Base-by-base conservation (phyloP, 2,888 invertebrate species). In the Parelbella ahira region DNA sequence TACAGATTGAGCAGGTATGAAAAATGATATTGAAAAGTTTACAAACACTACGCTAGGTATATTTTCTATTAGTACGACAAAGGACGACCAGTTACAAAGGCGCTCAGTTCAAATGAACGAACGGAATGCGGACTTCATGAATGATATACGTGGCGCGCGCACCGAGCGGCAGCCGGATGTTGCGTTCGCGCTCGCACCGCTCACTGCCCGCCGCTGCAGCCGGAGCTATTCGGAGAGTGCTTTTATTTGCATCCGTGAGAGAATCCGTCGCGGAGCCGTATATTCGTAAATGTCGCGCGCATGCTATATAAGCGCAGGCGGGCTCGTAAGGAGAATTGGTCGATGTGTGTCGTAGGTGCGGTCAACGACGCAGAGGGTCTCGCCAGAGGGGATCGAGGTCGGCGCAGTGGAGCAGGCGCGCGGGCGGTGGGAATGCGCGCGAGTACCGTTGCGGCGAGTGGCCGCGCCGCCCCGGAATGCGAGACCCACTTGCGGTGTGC, bases 401-500 rank as follows among this genome's bases (percentile, higher is more conserved):
- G 70, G n/a, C n/a, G n/a, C n/a, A 55, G 60, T 61, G 60, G 63
- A 57, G 64, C 51, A 50, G 53, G 65, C 53, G 54, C 50, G 56
- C 51, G 56, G 50, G 59, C 70, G 77, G 78, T 83, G 82, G 78
- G 82, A 83, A 84, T 81, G 84, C 75, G 80, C 76, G 15, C 58
- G 70, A 82, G 84, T 87, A 86, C 87, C 87, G 87, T 86, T 87
- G 79, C 57, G 69, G 61, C 69, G 67, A n/a, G 64, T 64, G 67
- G 61, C 58, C 61, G 58, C 55, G 54, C 51, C 60, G 64, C 68
- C 57, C 60, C 62, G 84, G 87, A 83, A 84, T 86, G 84, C 76
- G 75, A 80, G 81, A 68, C 84, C 80, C 74, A 83, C 78, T 84
- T 83, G 77, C 67, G 71, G 68, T 63, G 60, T 64, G 66, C 62